A percentile compares a stretch with the other conserved stretches of the same genome.
Conservation (phyloP, 2,113 vertebrate species). For the Bubo scandiacus region DNA sequence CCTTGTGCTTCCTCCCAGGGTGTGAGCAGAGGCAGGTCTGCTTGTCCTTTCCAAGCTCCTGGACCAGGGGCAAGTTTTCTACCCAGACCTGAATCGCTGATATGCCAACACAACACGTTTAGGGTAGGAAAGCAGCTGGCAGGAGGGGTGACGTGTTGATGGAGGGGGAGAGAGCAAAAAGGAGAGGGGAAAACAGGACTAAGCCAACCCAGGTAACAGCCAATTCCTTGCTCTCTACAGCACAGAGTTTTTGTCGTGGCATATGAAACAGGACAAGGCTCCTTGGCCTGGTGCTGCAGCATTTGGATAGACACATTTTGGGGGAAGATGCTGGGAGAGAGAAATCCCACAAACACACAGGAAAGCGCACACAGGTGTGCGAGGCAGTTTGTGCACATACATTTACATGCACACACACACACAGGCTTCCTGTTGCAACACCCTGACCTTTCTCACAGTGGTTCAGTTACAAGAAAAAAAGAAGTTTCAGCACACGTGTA, state of each 20-base stretch:
- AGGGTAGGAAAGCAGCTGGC: background rate
- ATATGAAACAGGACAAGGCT: background rate
- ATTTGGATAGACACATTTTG: background rate
- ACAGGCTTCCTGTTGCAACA: background rate
- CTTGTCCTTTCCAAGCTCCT: background rate
- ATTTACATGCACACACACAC: background rate
- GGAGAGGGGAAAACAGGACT: background rate
- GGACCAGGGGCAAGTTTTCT: background rate
- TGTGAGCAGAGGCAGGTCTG: background rate
- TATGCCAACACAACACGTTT: background rate
- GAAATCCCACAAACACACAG: background rate
- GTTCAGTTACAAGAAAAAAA: conserved; percentile 9
- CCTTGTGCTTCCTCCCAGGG: accelerated
- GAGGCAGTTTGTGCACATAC: background rate
- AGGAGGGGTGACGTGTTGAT: background rate
- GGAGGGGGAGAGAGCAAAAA: background rate
- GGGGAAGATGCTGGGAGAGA: background rate
- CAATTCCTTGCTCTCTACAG: background rate
- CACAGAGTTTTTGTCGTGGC: background rate
- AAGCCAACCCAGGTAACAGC: background rate
- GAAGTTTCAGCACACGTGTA: background rate
- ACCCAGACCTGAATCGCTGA: background rate
- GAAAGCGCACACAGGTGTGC: background rate
- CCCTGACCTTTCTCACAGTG: background rate
- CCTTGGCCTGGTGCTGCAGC: background rate